phyloP scores from a whole-genome alignment of 2,797 vertebrate genomes.

The Parotocinclus haroldoi region DNA sequence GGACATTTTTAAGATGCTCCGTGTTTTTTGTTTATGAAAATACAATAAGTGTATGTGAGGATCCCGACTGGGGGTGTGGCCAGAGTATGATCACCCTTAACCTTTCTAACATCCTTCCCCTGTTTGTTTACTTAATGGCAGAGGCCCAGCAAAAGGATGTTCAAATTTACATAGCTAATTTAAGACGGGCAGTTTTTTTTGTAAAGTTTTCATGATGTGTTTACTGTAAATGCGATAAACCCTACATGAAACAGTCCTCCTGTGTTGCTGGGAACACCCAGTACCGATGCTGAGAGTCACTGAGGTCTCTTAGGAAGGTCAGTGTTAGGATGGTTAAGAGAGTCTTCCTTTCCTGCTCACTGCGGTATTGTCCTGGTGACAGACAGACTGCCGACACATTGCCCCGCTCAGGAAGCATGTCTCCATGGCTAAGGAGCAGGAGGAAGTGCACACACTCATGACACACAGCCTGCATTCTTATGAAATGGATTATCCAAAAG shows the following conservation, averaged over 20 bases:
- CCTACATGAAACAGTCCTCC: slow-evolving; percentile 42
- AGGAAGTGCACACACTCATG: slow-evolving; percentile 25
- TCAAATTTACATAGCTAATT: slow-evolving; percentile 24
- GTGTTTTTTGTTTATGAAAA: slow-evolving; percentile 22
- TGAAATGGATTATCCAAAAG: too few species aligned
- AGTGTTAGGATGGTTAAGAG: slow-evolving; percentile 62
- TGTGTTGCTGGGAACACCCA: slow-evolving; percentile 50
- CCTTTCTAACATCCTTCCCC: slow-evolving; percentile 66
- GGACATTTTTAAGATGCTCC: neutral
- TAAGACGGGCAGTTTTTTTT: slow-evolving; percentile 8
- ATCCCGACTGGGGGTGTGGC: slow-evolving; percentile 29
- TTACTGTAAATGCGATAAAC: slow-evolving; percentile 52
- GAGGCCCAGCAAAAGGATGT: slow-evolving; percentile 32
- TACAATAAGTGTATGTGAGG: slow-evolving; percentile 16
- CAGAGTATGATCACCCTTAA: slow-evolving; percentile 47
- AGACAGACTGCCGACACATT: slow-evolving; percentile 71
- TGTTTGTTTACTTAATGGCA: slow-evolving; percentile 61
- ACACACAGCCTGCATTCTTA: slow-evolving; percentile 17
- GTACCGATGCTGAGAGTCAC: slow-evolving; percentile 46
- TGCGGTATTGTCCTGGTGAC: slow-evolving; percentile 62
- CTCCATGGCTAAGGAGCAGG: slow-evolving; percentile 49
- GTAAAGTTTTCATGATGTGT: slow-evolving; percentile 14
- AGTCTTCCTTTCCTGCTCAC: slow-evolving; percentile 67
- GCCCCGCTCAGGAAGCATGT: slow-evolving; percentile 61
- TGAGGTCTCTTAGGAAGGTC: slow-evolving; percentile 59